These are phyloP conservation scores for Austrofundulus limnaeus DNA, from an alignment of 2,113 vertebrate genomes.

Conservation along the genomic window DNA sequence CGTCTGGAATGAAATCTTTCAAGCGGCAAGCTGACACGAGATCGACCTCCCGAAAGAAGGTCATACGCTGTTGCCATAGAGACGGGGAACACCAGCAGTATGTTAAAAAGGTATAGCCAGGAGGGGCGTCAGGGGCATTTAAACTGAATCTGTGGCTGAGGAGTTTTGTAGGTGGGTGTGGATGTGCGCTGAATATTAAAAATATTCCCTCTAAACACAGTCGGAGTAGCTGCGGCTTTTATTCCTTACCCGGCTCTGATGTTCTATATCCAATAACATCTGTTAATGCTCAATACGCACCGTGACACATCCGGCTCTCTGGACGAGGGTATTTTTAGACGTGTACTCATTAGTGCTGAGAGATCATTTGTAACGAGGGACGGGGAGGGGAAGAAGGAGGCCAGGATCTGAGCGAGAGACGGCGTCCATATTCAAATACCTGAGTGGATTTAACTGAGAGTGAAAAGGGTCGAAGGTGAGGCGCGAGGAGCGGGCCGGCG, in stretches of 20 bases:
- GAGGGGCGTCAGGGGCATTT: constrained; percentile 18
- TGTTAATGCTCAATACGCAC: constrained; percentile 64
- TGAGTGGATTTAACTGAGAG: constrained; percentile 48
- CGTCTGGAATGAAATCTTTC: constrained; percentile 51
- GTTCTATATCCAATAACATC: constrained; percentile 74
- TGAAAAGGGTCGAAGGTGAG: constrained; percentile 45
- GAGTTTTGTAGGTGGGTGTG: constrained; percentile 53
- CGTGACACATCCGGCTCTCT: constrained; percentile 65
- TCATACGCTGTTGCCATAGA: constrained; percentile 63
- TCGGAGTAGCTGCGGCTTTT: constrained; percentile 38
- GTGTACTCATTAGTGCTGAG: constrained; percentile 76
- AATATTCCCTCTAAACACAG: constrained; percentile 50
- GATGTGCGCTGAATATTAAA: constrained; percentile 66
- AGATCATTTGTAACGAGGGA: constrained; percentile 75
- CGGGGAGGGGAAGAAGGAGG: constrained; percentile 49
- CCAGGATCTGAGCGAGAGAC: constrained; percentile 57
- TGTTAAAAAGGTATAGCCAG: constrained; percentile 60
- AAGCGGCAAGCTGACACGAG: constrained; percentile 55
- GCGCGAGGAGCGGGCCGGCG: constrained; percentile 51
- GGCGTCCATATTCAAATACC: constrained; percentile 67
- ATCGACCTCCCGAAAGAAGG: constrained; percentile 65
- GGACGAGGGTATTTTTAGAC: constrained; percentile 79
- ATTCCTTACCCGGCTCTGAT: constrained; percentile 65
- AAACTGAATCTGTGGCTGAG: constrained; percentile 45
- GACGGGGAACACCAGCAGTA: constrained; percentile 64